phyloP scores from a whole-genome alignment of 2,888 invertebrate genomes.

The Gryllus longicercus region DNA sequence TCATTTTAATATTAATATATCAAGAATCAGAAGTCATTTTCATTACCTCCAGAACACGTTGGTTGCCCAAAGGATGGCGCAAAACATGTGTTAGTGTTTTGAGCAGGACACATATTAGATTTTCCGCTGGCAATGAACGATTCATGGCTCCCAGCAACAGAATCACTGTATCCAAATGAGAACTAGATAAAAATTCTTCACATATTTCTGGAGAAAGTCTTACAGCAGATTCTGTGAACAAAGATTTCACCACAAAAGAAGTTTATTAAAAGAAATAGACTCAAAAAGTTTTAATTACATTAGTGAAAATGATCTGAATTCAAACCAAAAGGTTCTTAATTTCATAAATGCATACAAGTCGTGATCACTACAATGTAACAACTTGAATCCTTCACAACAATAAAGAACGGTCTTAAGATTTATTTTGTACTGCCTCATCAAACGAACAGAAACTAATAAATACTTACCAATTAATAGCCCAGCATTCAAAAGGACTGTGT shows the following conservation, averaged over 20 bases:
- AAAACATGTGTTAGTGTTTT: background rate
- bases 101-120: background rate
- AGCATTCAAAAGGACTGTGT: background rate
- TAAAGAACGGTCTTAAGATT: too few species aligned
- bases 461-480: background rate
- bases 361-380: too few species aligned
- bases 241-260: background rate
- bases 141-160: background rate
- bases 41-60: too few species aligned
- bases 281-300: background rate
- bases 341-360: too few species aligned
- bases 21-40: too few species aligned
- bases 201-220: slow-evolving; percentile 43
- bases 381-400: too few species aligned
- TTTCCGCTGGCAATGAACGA: slow-evolving; percentile 19
- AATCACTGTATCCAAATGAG: slow-evolving; percentile 12
- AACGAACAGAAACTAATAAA: background rate
- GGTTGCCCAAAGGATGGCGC: background rate
- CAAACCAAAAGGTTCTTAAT: too few species aligned
- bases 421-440: too few species aligned
- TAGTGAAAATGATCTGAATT: too few species aligned
- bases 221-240: slow-evolving; percentile 48
- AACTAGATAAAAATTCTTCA: slow-evolving; percentile 1
- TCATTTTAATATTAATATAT: too few species aligned
- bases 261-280: background rate